A percentile compares a stretch with the other conserved stretches of the same genome.
Evolutionary conservation across 2,888 invertebrate genomes (phyloP).

Genomic region (Caenorhabditis sp.): DNA sequence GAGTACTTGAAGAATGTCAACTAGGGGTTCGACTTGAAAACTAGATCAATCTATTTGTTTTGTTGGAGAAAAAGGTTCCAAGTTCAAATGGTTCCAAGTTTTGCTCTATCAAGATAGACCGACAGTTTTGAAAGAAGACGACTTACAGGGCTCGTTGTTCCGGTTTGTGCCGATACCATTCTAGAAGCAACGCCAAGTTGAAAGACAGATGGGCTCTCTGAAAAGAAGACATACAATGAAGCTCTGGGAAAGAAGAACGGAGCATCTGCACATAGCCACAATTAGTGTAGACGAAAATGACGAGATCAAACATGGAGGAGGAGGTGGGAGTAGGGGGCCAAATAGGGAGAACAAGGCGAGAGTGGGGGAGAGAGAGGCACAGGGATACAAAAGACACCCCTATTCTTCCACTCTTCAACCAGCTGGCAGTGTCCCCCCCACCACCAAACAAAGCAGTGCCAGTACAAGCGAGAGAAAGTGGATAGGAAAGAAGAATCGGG

Average conservation of each 20-base stretch:
- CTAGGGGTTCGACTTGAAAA: too few species aligned
- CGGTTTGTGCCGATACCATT: background rate
- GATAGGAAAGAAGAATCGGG: background rate
- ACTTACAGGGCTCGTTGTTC: background rate
- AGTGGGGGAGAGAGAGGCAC: background rate
- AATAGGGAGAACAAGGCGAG: background rate
- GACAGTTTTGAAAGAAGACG: too few species aligned
- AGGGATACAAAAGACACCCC: background rate
- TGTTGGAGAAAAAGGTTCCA: too few species aligned
- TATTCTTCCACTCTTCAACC: slow-evolving; percentile 1
- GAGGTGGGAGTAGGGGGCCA: background rate
- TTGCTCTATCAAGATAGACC: too few species aligned
- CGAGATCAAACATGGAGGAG: background rate
- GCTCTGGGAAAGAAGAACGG: background rate
- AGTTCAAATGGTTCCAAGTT: too few species aligned
- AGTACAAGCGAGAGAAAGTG: too few species aligned
- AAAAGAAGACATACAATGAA: background rate
- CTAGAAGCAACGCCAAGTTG: background rate
- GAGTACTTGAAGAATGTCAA: too few species aligned
- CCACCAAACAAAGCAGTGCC: slow-evolving; percentile 19
- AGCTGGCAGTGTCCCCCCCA: slow-evolving; percentile 7
- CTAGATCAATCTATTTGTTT: too few species aligned
- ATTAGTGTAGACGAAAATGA: background rate
- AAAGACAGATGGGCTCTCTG: background rate
- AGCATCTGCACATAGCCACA: too few species aligned